These are phyloP conservation scores for Pyrrhia umbra DNA, from an alignment of 2,888 invertebrate genomes.

Conservation along the genomic window DNA sequence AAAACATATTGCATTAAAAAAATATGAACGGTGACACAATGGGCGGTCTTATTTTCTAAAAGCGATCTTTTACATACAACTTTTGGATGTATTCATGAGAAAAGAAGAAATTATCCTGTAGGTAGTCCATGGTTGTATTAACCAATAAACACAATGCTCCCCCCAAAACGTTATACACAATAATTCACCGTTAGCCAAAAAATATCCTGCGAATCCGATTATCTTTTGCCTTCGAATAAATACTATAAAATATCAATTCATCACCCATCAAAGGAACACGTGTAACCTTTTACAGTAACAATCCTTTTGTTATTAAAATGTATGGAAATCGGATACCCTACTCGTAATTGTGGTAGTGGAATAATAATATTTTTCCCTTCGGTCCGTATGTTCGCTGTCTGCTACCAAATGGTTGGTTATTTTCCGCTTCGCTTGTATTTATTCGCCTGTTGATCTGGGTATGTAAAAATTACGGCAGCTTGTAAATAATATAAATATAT, in stretches of 20 bases:
- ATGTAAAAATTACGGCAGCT: slow-evolving; percentile 16
- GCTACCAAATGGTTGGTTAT: slow-evolving; percentile 31
- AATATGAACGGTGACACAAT: too few relatives aligned
- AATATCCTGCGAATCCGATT: slow-evolving; percentile 30
- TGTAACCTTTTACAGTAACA: slow-evolving; percentile 51
- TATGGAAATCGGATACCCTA: slow-evolving; percentile 54
- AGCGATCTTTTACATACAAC: too few relatives aligned
- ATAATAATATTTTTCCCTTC: slow-evolving; percentile 47
- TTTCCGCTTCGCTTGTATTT: slow-evolving; percentile 27
- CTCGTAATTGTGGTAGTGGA: slow-evolving; percentile 48
- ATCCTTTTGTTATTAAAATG: slow-evolving; percentile 61
- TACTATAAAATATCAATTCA: slow-evolving; percentile 46
- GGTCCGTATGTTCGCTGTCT: slow-evolving; percentile 25
- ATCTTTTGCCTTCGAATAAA: slow-evolving; percentile 51
- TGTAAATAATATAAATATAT: background rate
- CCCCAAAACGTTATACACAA: too few relatives aligned
- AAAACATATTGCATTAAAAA: too few relatives aligned
- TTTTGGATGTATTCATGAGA: too few relatives aligned
- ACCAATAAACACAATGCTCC: too few relatives aligned
- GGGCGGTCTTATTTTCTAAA: too few relatives aligned
- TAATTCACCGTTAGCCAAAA: slow-evolving; percentile 37
- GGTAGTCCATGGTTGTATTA: too few relatives aligned
- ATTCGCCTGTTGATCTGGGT: slow-evolving; percentile 48
- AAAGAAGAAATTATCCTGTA: too few relatives aligned
- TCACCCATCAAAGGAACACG: slow-evolving; percentile 49